Conservation (phyloP, 1,140 invertebrate species). For the Oryctes rhinoceros region DNA sequence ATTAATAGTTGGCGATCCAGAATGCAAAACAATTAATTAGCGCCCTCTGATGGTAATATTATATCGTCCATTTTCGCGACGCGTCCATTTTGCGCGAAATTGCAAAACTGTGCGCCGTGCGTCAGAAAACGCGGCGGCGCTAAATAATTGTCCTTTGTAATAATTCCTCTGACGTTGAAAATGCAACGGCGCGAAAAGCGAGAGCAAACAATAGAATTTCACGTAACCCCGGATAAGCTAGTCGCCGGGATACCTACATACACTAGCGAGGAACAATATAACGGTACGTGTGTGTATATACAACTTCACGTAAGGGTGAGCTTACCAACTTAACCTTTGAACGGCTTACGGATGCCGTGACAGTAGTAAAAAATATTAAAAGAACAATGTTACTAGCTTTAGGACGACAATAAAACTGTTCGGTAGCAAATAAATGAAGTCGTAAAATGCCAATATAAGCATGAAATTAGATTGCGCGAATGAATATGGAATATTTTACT, state of each 20-base stretch:
- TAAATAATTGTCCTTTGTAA: constrained; percentile 53
- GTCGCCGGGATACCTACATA: constrained; percentile 17
- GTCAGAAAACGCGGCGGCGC: constrained; percentile 50
- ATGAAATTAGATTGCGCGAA: background rate
- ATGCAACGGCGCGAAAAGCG: constrained; percentile 51
- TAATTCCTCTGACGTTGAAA: constrained; percentile 52
- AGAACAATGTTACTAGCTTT: constrained; percentile 7
- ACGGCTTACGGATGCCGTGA: constrained; percentile 26
- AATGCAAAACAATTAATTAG: background rate
- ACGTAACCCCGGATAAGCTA: constrained; percentile 47
- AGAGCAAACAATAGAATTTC: constrained; percentile 51
- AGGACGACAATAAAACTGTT: constrained; percentile 1
- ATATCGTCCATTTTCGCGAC: background rate
- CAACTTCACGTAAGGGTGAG: constrained; percentile 34
- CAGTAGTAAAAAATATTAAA: constrained; percentile 36
- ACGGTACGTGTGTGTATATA: background rate
- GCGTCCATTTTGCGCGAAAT: constrained; percentile 31
- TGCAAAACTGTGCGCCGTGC: constrained; percentile 46
- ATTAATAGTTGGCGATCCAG: background rate
- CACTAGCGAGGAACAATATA: background rate
- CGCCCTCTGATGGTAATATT: background rate
- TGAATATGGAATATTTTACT: background rate
- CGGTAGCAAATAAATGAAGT: constrained; percentile 20
- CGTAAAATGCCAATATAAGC: constrained; percentile 5
- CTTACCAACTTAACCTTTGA: constrained; percentile 30